Evolutionary conservation across 2,888 invertebrate genomes (phyloP), one percentile per base, ranked within the genome.

Genomic region (Craniophora ligustri): DNA sequence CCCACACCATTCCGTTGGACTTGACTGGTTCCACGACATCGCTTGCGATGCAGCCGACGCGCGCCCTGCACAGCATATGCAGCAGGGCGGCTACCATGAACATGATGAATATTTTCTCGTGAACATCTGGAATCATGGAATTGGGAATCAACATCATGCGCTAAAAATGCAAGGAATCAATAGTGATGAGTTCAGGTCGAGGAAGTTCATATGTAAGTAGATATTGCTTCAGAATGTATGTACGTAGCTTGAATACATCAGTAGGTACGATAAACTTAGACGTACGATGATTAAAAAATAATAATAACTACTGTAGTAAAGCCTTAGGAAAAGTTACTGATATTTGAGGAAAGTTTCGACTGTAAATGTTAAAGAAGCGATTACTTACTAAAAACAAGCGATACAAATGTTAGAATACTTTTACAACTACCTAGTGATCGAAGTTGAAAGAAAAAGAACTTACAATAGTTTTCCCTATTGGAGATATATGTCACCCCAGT

Each of bases 401-500:
- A n/a, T n/a, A n/a, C n/a, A 18, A 38, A 63, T 11, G 14, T 10
- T n/a, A 41, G 23, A 62, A 38, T 40, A 61, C 54, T 21, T 3
- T 28, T 31, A 36, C 5, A 41, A 41, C 23, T n/a, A 18, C 7
- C 6, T 11, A 23, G 13, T 11, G 21, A 30, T 21, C 18, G 8
- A 23, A 11, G 3, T 2, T 4, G 10, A 4, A 8, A 14, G 11
- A 39, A 42, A 61, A 42, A 1, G 59, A 75, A 95, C 97, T 97
- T 94, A 98, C 98, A 97, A 94, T 98, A 98, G 87, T 98, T 98
- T 93, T 98, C 98, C 85, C 96, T 95, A 92, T 98, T 98, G 63
- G 98, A 98, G 84, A 98, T 97, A 86, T 98, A 98, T 11, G 98
- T 98, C 30, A 98, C 98, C 47, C 98, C 98, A 66, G 97, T 96